Base-by-base conservation (phyloP, 2,797 vertebrate species). In the Dryobates pubescens region DNA sequence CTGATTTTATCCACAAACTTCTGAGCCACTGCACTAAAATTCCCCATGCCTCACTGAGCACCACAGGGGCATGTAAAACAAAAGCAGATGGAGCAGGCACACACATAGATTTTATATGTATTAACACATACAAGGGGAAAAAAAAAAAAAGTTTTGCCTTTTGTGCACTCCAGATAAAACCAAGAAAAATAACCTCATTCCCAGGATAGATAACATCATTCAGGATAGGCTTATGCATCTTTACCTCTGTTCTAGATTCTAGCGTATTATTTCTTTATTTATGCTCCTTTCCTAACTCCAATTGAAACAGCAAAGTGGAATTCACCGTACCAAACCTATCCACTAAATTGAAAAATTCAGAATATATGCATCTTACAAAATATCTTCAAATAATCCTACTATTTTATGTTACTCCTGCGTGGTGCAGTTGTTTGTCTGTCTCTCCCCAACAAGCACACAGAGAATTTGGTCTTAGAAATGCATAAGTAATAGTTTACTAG, bases 371-470 rank as follows among this genome's bases (percentile, higher is more conserved):
- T 24, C 20, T 34, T 57, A 53, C 5, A 65, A 75, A 56, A 26
- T 63, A 78, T 47, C 18, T 82, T 26, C 32, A 30, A 91, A 41
- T 9, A 90, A 64, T 29, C 17, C 9, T 76, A 12, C n/a, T 13
- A 11, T 49, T 53, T 43, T 63, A 6, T 0, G 0, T 17, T 81
- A 9, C 32, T 23, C 19, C 7, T 22, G 10, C 30, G 17, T 17
- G 7, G 23, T 69, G 30, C 7, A 45, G 14, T 27, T 69, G 4
- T 47, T 29, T 10, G 6, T 41, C 14, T 76, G 34, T 9, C 6
- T 88, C 8, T 68, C 18, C 8, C 8, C n/a, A 53, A 5, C 36
- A 67, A 43, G 26, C 23, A 57, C n/a, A 36, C 3, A 38, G n/a
- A 30, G 2, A 29, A 69, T 54, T 58, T 3, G 0, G 6, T 58